Base-by-base conservation (phyloP, 2,113 vertebrate genomes). In the Monarcha castaneiventris region DNA sequence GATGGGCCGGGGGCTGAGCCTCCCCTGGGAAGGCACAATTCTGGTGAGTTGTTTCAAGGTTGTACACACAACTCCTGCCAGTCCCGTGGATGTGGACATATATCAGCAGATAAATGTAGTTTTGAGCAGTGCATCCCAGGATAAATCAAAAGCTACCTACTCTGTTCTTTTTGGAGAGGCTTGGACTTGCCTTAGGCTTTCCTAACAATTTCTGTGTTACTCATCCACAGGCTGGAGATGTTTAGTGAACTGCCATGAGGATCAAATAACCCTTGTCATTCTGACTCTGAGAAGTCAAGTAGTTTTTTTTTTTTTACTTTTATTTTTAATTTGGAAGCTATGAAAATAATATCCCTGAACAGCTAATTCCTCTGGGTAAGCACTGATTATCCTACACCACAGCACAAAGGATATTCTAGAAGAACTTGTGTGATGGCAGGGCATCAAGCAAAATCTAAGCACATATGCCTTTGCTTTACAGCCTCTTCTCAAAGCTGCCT, bases 21-120 rank as follows among this genome's bases (percentile, higher is more conserved):
- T 48, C 46, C 44, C 46, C 25, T 16, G 3, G n/a, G 23, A 30
- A 52, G 49, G 63, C 51, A 58, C 43, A 66, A 54, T 62, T 49
- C 63, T 1, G 1, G 3, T 15, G 27, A 22, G 26, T 13, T 59
- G 12, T 55, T 30, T 48, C 59, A 41, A 11, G 59, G 30, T 56
- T 49, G 8, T 30, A n/a, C 52, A 54, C 41, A 41, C 3, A 51
- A 1, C 67, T 71, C 1, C 0, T 35, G 32, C 32, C 32, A 46
- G 0, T 63, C 0, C 1, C 25, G 1, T 2, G 19, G 76, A 13
- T 15, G 27, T 23, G 56, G 62, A n/a, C 6, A 1, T 0, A 0
- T 9, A 4, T 51, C 33, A 32, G 56, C 56, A 78, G 73, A 33
- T 32, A 44, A 90, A 27, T 35, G 39, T 5, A 7, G 37, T 63